phyloP scores from a whole-genome alignment of 1,140 invertebrate species.

The Aphaenogaster ashmeadi region DNA sequence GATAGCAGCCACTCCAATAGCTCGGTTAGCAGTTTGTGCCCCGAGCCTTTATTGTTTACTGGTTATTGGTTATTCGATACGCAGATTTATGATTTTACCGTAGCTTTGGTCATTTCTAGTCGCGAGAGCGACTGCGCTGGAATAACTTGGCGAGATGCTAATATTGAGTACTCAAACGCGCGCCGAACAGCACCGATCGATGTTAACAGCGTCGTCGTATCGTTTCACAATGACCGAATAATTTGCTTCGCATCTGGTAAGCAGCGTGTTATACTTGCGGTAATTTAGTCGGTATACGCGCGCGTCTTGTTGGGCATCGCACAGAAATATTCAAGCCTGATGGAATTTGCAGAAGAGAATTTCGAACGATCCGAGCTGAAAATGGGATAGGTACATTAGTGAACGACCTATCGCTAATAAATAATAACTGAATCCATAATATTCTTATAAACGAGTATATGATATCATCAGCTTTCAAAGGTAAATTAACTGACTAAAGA shows the following conservation, averaged over 20 bases:
- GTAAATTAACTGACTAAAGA: neutral
- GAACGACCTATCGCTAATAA: neutral
- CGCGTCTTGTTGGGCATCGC: neutral
- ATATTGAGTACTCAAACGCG: conserved; percentile 14
- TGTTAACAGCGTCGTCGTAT: conserved; percentile 1
- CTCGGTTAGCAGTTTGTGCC: conserved; percentile 39
- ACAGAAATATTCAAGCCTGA: neutral
- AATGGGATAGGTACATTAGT: neutral
- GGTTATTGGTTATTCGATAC: conserved; percentile 55
- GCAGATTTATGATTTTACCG: conserved; percentile 48
- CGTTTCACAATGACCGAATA: conserved; percentile 21
- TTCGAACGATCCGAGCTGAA: neutral
- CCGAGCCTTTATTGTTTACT: conserved; percentile 49
- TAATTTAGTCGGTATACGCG: conserved; percentile 14
- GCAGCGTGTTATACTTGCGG: conserved; percentile 1
- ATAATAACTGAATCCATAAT: conserved; percentile 17
- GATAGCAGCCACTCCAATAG: conserved; percentile 47
- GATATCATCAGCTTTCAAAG: neutral
- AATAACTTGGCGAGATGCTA: conserved; percentile 9
- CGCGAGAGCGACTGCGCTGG: neutral
- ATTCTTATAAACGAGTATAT: neutral
- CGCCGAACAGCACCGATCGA: conserved; percentile 1
- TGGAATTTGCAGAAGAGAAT: neutral
- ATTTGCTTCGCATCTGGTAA: conserved; percentile 17
- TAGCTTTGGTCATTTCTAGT: conserved; percentile 24